Evolutionary conservation across 2,888 invertebrate genomes (phyloP).

Genomic region (Chaetoderma sp.): DNA sequence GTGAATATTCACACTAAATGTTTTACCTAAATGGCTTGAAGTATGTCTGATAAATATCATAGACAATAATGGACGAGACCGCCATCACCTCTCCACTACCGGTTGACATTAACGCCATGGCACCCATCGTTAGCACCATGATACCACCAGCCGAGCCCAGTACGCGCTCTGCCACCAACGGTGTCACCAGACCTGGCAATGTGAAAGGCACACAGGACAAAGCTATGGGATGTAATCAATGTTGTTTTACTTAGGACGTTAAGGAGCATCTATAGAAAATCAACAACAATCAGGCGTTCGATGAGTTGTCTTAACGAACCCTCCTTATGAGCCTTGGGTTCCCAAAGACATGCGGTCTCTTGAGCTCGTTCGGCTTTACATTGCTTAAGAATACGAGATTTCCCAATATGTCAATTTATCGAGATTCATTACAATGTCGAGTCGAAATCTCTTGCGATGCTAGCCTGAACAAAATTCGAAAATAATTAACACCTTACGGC

Average conservation of each 20-base stretch:
- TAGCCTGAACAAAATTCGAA: too few species aligned
- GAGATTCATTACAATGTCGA: too few species aligned
- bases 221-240: background rate
- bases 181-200: conserved; percentile 63
- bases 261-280: background rate
- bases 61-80: conserved; percentile 66
- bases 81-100: conserved; percentile 68
- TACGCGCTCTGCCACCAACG: conserved; percentile 64
- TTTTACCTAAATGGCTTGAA: conserved; percentile 58
- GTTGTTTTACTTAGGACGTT: background rate
- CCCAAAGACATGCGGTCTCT: too few species aligned
- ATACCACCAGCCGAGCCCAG: conserved; percentile 65
- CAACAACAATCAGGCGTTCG: too few species aligned
- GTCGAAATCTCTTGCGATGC: too few species aligned
- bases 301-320: too few species aligned
- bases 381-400: too few species aligned
- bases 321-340: too few species aligned
- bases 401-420: too few species aligned
- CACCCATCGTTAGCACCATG: conserved; percentile 64
- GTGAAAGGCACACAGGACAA: background rate
- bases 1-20: too few species aligned
- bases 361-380: too few species aligned
- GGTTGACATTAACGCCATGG: conserved; percentile 67
- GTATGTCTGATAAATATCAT: conserved; percentile 67
- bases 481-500: too few species aligned